phyloP scores from a whole-genome alignment of 1,140 invertebrate species.

The Eumeta japonica region DNA sequence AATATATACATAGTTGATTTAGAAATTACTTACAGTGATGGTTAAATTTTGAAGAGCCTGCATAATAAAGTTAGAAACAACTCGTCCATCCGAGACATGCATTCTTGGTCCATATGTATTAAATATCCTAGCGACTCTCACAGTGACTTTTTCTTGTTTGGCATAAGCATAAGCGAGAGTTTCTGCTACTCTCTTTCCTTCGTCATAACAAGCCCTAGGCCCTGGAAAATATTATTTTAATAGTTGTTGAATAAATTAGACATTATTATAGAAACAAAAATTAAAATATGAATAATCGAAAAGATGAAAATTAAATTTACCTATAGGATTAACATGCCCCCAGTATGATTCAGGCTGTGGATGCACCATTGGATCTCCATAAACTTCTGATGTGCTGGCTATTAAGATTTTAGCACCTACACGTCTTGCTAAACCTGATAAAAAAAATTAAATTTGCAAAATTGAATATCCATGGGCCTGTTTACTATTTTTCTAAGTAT shows the following conservation, averaged over 20 bases:
- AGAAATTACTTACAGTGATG: slow-evolving; percentile 81
- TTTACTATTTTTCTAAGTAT: slow-evolving; percentile 4
- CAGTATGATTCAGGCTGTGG: slow-evolving; percentile 95
- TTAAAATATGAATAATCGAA: slow-evolving; percentile 1
- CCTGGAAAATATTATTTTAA: slow-evolving; percentile 61
- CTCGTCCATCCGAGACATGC: slow-evolving; percentile 98
- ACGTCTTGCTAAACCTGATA: slow-evolving; percentile 83
- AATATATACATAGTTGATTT: too few species aligned
- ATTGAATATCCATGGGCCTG: slow-evolving; percentile 3
- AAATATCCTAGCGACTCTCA: slow-evolving; percentile 96
- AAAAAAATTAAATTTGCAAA: slow-evolving; percentile 17
- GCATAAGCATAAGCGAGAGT: slow-evolving; percentile 95
- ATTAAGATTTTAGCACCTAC: slow-evolving; percentile 93
- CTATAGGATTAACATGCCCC: slow-evolving; percentile 99
- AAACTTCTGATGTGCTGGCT: slow-evolving; percentile 98
- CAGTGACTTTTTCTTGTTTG: slow-evolving; percentile 92
- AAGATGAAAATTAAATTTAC: slow-evolving; percentile 48
- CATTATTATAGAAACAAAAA: slow-evolving; percentile 1
- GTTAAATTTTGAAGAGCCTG: slow-evolving; percentile 93
- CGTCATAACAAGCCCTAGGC: slow-evolving; percentile 97
- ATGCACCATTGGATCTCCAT: slow-evolving; percentile 96
- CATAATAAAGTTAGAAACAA: slow-evolving; percentile 98
- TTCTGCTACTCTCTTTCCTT: slow-evolving; percentile 97
- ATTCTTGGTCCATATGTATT: slow-evolving; percentile 99
- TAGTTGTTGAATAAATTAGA: not conserved